Conservation (phyloP, 2,888 invertebrate species). For the Limnephilus marmoratus region DNA sequence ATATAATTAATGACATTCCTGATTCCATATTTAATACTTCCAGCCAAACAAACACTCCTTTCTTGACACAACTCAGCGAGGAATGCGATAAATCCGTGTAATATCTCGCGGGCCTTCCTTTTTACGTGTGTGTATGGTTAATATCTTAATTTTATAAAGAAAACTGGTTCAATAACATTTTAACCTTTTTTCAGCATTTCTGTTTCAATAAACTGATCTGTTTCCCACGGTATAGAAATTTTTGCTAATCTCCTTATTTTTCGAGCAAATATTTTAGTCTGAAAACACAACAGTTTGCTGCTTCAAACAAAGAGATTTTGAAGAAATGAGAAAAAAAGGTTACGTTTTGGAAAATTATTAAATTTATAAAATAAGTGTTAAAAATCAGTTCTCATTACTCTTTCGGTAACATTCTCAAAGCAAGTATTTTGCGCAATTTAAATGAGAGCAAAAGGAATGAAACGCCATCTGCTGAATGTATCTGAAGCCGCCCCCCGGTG, state of each 20-base stretch:
- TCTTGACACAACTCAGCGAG: conserved; percentile 11
- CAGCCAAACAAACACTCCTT: conserved; percentile 23
- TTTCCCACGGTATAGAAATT: not conserved
- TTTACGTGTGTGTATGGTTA: not conserved
- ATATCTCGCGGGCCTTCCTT: not conserved
- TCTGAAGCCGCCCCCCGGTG: conserved; percentile 22
- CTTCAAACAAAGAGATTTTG: not conserved
- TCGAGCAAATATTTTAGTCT: not conserved
- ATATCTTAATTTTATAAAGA: not conserved
- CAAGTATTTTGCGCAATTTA: not conserved
- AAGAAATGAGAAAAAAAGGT: not conserved
- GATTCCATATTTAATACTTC: conserved; percentile 30
- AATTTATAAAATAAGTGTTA: not conserved
- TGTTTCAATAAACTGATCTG: not conserved
- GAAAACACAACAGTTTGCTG: not conserved
- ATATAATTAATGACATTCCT: conserved; percentile 39
- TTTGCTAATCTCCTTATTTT: not conserved
- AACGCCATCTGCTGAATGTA: conserved; percentile 39
- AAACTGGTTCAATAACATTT: not conserved
- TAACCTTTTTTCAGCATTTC: not conserved
- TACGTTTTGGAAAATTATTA: not conserved
- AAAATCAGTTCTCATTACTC: not conserved
- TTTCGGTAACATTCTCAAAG: not conserved
- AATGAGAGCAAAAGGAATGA: conserved; percentile 2
- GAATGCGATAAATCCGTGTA: conserved; percentile 36